Conservation (phyloP, 2,888 invertebrate genomes). For the Synergus umbraculus region DNA sequence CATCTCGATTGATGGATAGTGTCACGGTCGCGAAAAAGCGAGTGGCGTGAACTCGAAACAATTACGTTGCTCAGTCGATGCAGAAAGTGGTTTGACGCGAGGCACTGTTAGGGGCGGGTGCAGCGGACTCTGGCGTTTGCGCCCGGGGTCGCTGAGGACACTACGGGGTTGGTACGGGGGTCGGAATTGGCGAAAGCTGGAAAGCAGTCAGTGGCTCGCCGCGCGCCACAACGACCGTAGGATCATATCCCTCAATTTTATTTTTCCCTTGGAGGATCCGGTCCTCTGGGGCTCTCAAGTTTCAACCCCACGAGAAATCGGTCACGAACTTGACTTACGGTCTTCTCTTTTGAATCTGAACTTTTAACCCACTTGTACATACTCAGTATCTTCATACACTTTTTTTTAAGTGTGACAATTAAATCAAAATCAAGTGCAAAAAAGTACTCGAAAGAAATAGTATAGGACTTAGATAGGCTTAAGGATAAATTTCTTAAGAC, state of each 20-base stretch:
- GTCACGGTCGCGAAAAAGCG: conserved; percentile 47
- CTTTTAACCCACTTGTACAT: neutral
- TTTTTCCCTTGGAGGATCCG: neutral
- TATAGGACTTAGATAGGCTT: neutral
- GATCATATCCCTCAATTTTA: conserved; percentile 36
- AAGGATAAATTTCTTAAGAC: neutral
- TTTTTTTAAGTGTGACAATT: neutral
- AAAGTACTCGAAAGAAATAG: neutral
- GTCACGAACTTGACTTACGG: conserved; percentile 22
- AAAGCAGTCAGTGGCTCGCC: conserved; percentile 75
- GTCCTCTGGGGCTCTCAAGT: conserved; percentile 26
- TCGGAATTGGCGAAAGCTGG: conserved; percentile 70
- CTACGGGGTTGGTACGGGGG: conserved; percentile 67
- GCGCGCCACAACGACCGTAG: conserved; percentile 72
- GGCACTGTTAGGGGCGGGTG: conserved; percentile 50
- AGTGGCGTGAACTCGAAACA: conserved; percentile 55
- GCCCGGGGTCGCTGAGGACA: conserved; percentile 69
- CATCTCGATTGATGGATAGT: conserved; percentile 15
- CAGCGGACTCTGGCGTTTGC: conserved; percentile 70
- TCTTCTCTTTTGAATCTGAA: neutral
- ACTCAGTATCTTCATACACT: neutral
- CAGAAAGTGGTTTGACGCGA: conserved; percentile 56
- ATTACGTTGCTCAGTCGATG: conserved; percentile 58
- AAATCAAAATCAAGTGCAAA: conserved; percentile 11
- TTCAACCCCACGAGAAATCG: neutral